Percentiles rank a stretch among this genome's conserved stretches.
These are phyloP conservation scores for Pasiphila rectangulata DNA, from an alignment of 2,888 invertebrate species.

Conservation along the genomic window DNA sequence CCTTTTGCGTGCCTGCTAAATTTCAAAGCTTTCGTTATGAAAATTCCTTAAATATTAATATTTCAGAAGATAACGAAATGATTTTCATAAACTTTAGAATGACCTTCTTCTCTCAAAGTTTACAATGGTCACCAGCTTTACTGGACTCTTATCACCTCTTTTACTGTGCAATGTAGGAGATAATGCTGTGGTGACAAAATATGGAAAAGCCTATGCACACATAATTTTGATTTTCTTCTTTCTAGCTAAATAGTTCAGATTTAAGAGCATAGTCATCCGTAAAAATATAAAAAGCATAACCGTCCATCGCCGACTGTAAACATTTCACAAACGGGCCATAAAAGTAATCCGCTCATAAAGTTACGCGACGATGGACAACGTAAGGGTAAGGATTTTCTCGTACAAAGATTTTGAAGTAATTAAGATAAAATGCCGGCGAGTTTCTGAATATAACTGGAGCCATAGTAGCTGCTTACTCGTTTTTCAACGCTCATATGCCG, in stretches of 20 bases:
- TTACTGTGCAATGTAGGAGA: too few species aligned
- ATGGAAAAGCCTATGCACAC: too few species aligned
- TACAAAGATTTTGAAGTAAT: conserved; percentile 79
- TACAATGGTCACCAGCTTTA: too few species aligned
- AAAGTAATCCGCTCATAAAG: conserved; percentile 80
- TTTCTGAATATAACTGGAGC: conserved; percentile 71
- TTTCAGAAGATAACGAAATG: conserved; percentile 45
- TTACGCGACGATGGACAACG: conserved; percentile 79
- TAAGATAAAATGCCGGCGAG: conserved; percentile 76
- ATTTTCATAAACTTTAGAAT: conserved; percentile 56
- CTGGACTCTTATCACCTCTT: too few species aligned
- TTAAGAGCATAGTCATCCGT: conserved; percentile 20
- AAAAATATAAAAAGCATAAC: conserved; percentile 43
- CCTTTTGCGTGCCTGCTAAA: conserved; percentile 47
- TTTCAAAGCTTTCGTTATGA: conserved; percentile 56
- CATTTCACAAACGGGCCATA: conserved; percentile 77
- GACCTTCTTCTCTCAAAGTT: too few species aligned
- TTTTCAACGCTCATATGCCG: conserved; percentile 75
- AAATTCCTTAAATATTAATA: conserved; percentile 58
- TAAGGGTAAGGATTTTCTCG: conserved; percentile 77
- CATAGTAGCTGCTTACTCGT: conserved; percentile 55
- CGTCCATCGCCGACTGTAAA: conserved; percentile 67
- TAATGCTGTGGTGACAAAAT: too few species aligned
- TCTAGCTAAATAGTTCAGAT: too few species aligned
- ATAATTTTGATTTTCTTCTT: too few species aligned